Evolutionary conservation across 2,113 vertebrate genomes (phyloP), one percentile per base, ranked within the genome.

Genomic region (Alosa alosa): DNA sequence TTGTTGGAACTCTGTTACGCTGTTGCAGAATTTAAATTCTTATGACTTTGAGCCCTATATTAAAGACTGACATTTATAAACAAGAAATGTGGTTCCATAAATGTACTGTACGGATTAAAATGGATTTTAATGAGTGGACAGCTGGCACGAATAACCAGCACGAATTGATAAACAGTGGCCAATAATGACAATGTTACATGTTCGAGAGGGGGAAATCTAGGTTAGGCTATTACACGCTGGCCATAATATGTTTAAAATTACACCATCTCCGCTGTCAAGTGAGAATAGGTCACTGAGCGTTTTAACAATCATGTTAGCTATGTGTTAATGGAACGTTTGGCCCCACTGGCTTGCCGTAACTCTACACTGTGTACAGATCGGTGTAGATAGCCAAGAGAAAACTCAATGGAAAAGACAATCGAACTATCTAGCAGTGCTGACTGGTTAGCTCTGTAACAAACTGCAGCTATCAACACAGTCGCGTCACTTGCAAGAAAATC

Each of bases 1-100:
- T 91, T 91, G 93, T 91, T 91, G 93, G 90, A 93, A 93, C 87
- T 93, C 86, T 93, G 91, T 89, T 89, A 84, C 20, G 0, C 57
- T 85, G 82, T 85, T 85, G 46, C 81, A 45, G 31, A 86, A 17
- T n/a, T 60, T 3, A 7, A 64, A 64, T 64, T n/a, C 0, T 64
- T 64, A 6, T 64, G 2, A 64, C 15, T 52, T 4, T 18, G 17
- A 55, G 15, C 52, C 15, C 52, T 55, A 18, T 18, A 55, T 55
- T 55, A 55, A 55, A 55, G 17, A 55, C 15, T 55, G 13, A 55
- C 13, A 17, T 17, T 17, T 18, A 4, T 55, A 15, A 49, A 49
- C 47, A 11, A 55, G 6, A 60, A 60, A 60, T 60, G 20, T 22
- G 20, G 17, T 4, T 72, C 9, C 10, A 36, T 39, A 13, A 57